phyloP scores from a whole-genome alignment of 2,797 vertebrate genomes.

The Manis crassicaudata region DNA sequence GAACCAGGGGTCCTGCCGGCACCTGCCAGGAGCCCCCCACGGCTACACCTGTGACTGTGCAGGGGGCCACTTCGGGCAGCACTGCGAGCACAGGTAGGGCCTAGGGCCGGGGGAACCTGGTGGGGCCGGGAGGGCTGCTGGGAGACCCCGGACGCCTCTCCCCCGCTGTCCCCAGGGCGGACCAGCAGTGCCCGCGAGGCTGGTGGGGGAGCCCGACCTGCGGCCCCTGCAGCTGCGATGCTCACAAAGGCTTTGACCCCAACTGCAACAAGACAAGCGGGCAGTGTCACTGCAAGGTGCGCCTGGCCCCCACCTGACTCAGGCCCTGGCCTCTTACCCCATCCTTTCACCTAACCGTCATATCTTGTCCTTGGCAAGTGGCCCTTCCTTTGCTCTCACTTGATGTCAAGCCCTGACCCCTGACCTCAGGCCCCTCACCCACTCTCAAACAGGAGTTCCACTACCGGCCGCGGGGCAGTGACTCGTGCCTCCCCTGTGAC shows the following conservation, averaged over 20 bases:
- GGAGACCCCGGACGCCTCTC: background rate
- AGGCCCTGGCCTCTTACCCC: background rate
- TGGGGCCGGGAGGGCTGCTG: background rate
- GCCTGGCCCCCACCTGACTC: background rate
- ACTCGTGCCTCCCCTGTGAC: slow-evolving; percentile 95
- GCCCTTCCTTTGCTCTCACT: background rate
- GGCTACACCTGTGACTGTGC: slow-evolving; percentile 96
- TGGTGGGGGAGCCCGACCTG: slow-evolving; percentile 98
- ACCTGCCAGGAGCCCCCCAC: slow-evolving; percentile 90
- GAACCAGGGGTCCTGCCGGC: slow-evolving; percentile 94
- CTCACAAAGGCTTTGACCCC: slow-evolving; percentile 95
- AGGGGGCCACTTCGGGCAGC: slow-evolving; percentile 95
- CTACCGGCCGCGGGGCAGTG: slow-evolving; percentile 91
- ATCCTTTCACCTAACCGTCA: background rate
- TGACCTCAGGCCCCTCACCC: slow-evolving; percentile 57
- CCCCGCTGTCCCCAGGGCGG: slow-evolving; percentile 88
- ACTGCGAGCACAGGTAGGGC: slow-evolving; percentile 96
- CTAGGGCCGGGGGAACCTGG: background rate
- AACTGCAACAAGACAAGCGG: slow-evolving; percentile 98
- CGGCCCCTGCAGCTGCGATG: slow-evolving; percentile 96
- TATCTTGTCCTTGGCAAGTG: slow-evolving; percentile 21
- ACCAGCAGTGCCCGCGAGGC: slow-evolving; percentile 97
- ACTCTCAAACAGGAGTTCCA: slow-evolving; percentile 93
- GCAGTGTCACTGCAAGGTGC: slow-evolving; percentile 98
- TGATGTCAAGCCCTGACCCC: slow-evolving; percentile 36